Evolutionary conservation across 53 echinoderm and acorn worm genomes (phyloP).

Genomic region (Echinarachnius parma): DNA sequence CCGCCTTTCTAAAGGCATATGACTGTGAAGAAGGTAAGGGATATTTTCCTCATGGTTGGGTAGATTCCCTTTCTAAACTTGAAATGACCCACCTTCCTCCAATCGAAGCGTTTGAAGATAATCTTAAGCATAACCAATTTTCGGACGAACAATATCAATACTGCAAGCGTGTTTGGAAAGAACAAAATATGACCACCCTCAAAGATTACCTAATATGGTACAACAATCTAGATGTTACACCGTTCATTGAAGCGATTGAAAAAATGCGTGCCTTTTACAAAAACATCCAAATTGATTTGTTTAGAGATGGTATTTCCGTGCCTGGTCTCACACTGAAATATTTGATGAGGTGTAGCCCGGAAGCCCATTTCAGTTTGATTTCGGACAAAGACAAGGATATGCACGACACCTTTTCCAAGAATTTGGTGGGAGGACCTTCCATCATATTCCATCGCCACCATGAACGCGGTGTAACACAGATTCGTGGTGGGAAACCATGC

Average conservation of each 20-base stretch:
- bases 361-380: slow-evolving; percentile 33
- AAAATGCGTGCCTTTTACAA: slow-evolving; percentile 59
- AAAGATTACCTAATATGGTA: slow-evolving; percentile 55
- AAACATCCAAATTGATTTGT: slow-evolving; percentile 40
- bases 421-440: slow-evolving; percentile 57
- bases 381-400: slow-evolving; percentile 45
- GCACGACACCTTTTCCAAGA: slow-evolving; percentile 38
- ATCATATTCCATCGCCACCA: slow-evolving; percentile 57
- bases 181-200: slow-evolving; percentile 28
- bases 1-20: no score
- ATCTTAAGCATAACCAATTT: slow-evolving; percentile 12
- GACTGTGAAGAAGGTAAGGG: no score
- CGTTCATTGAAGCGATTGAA: slow-evolving; percentile 52
- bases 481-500: slow-evolving; percentile 48
- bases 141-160: slow-evolving; percentile 39
- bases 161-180: slow-evolving; percentile 46
- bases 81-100: neutral
- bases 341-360: slow-evolving; percentile 36
- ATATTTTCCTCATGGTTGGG: no score
- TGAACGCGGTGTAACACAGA: slow-evolving; percentile 37
- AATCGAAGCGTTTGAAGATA: slow-evolving; percentile 18
- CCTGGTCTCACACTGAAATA: slow-evolving; percentile 61
- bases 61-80: no score
- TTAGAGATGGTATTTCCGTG: slow-evolving; percentile 65
- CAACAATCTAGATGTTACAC: slow-evolving; percentile 57